Conservation (phyloP, 2,797 vertebrate species). For the Lutjanus campechanus region DNA sequence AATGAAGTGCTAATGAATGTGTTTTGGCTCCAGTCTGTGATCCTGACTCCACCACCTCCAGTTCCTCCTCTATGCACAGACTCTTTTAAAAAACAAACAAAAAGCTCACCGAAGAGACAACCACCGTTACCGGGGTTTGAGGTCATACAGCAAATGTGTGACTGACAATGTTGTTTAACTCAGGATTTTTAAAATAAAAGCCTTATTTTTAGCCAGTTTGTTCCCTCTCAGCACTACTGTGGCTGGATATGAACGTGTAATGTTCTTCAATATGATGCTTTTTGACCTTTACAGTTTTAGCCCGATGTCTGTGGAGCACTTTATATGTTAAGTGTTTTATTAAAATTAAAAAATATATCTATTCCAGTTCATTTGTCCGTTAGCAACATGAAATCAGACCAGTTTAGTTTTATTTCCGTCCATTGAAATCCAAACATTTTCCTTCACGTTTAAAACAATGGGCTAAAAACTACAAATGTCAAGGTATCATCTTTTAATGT, state of each 20-base stretch:
- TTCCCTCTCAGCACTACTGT: background rate
- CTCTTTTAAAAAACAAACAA: slow-evolving; percentile 1
- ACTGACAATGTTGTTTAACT: slow-evolving; percentile 74
- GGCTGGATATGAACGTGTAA: background rate
- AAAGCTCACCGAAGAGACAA: slow-evolving; percentile 59
- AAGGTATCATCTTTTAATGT: slow-evolving; percentile 43
- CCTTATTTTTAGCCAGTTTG: slow-evolving; percentile 49
- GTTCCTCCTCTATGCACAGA: slow-evolving; percentile 45
- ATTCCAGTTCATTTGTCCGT: slow-evolving; percentile 6
- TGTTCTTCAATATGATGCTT: slow-evolving; percentile 8
- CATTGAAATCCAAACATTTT: background rate
- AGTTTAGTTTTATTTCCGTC: slow-evolving; percentile 21
- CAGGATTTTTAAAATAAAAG: slow-evolving; percentile 77
- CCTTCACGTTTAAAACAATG: background rate
- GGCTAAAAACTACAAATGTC: slow-evolving; percentile 21
- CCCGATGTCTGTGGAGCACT: slow-evolving; percentile 9
- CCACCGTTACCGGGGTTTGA: slow-evolving; percentile 43
- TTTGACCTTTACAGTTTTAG: slow-evolving; percentile 39
- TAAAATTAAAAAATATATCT: background rate
- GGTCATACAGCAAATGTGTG: slow-evolving; percentile 52
- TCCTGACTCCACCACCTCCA: background rate
- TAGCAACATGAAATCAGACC: background rate
- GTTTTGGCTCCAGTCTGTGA: slow-evolving; percentile 29
- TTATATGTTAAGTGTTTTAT: slow-evolving; percentile 14
- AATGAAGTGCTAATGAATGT: slow-evolving; percentile 8